Evolutionary conservation across 2,113 vertebrate species (phyloP).

Genomic region (Corythornis cristatus): DNA sequence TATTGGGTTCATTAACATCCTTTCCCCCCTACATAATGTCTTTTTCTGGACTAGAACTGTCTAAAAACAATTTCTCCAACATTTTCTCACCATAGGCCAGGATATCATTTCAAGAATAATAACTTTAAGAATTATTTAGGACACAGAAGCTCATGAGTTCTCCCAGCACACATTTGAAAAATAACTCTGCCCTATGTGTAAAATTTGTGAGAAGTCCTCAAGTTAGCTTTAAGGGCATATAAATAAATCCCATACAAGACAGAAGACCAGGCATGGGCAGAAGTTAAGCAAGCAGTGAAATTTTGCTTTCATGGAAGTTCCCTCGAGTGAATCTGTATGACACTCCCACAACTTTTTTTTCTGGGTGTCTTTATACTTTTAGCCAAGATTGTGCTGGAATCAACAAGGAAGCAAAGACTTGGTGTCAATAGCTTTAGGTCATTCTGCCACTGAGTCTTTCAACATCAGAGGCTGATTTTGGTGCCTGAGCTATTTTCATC

Average conservation of each 20-base stretch:
- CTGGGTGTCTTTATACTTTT: neutral
- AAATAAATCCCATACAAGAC: neutral
- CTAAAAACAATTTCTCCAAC: neutral
- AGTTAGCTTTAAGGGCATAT: neutral
- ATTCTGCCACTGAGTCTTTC: neutral
- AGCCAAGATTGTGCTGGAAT: neutral
- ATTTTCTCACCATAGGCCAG: neutral
- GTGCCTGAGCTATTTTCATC: constrained; percentile 25
- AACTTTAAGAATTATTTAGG: neutral
- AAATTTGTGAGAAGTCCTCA: neutral
- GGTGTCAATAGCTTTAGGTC: constrained; percentile 12
- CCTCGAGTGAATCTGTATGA: neutral
- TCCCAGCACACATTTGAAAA: neutral
- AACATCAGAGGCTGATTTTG: constrained; percentile 16
- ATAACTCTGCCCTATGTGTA: neutral
- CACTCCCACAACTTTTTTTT: neutral
- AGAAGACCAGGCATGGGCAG: neutral
- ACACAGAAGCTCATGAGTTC: neutral
- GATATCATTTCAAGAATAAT: neutral
- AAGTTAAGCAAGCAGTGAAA: neutral
- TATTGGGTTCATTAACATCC: neutral
- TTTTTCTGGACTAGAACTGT: neutral
- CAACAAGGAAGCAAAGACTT: constrained; percentile 2
- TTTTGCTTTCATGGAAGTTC: neutral
- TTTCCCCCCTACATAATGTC: neutral